Conservation (phyloP, 2,797 vertebrate species). For the Pagetopsis macropterus region DNA sequence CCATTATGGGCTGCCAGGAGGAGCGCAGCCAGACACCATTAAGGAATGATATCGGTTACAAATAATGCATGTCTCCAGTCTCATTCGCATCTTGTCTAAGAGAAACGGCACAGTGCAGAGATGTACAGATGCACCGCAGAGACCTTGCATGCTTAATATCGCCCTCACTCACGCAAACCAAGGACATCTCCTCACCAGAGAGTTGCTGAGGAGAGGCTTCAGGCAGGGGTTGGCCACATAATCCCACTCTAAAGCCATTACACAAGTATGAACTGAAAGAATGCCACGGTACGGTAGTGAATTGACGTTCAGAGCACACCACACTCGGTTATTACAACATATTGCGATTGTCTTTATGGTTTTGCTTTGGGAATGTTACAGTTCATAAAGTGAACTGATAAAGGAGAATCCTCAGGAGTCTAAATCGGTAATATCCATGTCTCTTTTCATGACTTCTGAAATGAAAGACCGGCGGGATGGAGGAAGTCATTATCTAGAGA, state of each 20-base stretch:
- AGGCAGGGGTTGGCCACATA: slow-evolving; percentile 20
- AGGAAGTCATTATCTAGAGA: slow-evolving; percentile 55
- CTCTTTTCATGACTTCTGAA: slow-evolving; percentile 57
- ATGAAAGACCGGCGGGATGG: slow-evolving; percentile 51
- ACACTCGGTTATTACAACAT: slow-evolving; percentile 16
- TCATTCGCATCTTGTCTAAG: slow-evolving; percentile 75
- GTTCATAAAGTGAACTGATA: slow-evolving; percentile 54
- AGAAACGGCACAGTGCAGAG: slow-evolving; percentile 58
- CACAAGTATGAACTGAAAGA: slow-evolving; percentile 42
- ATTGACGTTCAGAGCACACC: slow-evolving; percentile 10
- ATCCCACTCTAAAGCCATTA: slow-evolving; percentile 40
- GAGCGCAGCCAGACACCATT: slow-evolving; percentile 77
- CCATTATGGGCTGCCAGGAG: slow-evolving; percentile 84
- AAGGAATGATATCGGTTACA: slow-evolving; percentile 83
- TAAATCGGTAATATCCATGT: slow-evolving; percentile 59
- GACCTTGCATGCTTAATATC: slow-evolving; percentile 58
- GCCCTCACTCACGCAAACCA: slow-evolving; percentile 53
- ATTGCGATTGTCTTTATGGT: slow-evolving; percentile 40
- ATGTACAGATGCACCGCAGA: slow-evolving; percentile 64
- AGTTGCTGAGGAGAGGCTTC: slow-evolving; percentile 25
- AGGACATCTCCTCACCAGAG: slow-evolving; percentile 65
- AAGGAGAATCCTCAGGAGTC: slow-evolving; percentile 45
- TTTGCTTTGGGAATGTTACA: slow-evolving; percentile 35
- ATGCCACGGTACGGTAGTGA: background rate
- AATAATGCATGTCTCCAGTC: slow-evolving; percentile 85